Evolutionary conservation across 2,888 invertebrate genomes (phyloP).

Genomic region (Drosophila meridiana): DNA sequence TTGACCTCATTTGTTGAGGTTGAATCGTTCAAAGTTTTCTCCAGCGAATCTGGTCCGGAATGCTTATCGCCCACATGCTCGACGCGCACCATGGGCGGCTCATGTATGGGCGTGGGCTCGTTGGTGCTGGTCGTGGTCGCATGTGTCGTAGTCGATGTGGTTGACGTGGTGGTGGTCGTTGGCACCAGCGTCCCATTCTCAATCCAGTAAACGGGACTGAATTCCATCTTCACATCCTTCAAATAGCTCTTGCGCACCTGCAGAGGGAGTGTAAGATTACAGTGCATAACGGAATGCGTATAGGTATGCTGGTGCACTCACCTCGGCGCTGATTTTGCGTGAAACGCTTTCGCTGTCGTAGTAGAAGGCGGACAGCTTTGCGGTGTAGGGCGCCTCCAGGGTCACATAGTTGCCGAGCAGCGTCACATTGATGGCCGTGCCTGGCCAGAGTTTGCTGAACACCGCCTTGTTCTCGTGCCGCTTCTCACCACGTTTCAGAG

Average conservation of each 20-base stretch:
- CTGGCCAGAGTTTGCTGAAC: constrained; percentile 89
- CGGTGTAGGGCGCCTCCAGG: constrained; percentile 91
- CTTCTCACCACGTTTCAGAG: constrained; percentile 86
- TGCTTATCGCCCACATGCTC: constrained; percentile 77
- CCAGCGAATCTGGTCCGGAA: constrained; percentile 80
- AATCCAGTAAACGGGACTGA: constrained; percentile 91
- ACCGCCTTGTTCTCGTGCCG: constrained; percentile 86
- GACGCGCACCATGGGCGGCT: constrained; percentile 84
- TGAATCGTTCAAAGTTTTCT: constrained; percentile 77
- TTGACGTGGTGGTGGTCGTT: constrained; percentile 89
- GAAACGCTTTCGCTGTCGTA: constrained; percentile 82
- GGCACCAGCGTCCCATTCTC: constrained; percentile 92
- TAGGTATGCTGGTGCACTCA: constrained; percentile 49
- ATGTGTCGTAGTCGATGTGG: constrained; percentile 87
- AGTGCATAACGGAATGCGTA: not conserved
- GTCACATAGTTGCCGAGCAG: constrained; percentile 90
- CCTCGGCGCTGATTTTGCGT: constrained; percentile 82
- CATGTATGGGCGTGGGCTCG: constrained; percentile 85
- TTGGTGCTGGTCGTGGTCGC: constrained; percentile 86
- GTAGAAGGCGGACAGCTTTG: constrained; percentile 88
- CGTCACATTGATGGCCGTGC: constrained; percentile 93
- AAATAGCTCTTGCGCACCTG: constrained; percentile 88
- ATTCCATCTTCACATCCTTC: constrained; percentile 89
- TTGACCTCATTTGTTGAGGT: constrained; percentile 73
- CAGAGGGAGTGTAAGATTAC: not conserved